phyloP scores from a whole-genome alignment of 2,888 invertebrate genomes.

The Ptychoptera albimana region DNA sequence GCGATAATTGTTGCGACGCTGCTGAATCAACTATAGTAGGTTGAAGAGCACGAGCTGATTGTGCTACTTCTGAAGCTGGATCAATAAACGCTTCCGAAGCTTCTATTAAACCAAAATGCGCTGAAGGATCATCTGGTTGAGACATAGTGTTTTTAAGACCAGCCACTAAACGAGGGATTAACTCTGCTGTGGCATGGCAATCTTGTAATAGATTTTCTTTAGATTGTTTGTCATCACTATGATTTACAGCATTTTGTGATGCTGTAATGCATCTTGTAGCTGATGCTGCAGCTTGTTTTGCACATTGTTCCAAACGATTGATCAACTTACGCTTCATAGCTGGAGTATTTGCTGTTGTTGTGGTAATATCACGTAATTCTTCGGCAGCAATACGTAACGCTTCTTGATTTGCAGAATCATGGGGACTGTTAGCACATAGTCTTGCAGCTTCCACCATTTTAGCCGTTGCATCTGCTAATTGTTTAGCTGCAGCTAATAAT shows the following conservation, averaged over 20 bases:
- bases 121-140: slow-evolving; percentile 53
- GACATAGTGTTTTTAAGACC: slow-evolving; percentile 55
- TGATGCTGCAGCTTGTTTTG: slow-evolving; percentile 71
- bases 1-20: slow-evolving; percentile 51
- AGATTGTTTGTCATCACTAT: slow-evolving; percentile 37
- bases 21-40: slow-evolving; percentile 70
- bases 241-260: slow-evolving; percentile 61
- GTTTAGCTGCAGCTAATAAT: slow-evolving; percentile 85
- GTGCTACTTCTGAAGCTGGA: slow-evolving; percentile 53
- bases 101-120: slow-evolving; percentile 66
- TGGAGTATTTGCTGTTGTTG: slow-evolving; percentile 65
- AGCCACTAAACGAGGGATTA: slow-evolving; percentile 66
- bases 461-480: slow-evolving; percentile 90
- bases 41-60: slow-evolving; percentile 62
- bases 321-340: slow-evolving; percentile 59
- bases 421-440: slow-evolving; percentile 73
- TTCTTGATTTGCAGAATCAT: slow-evolving; percentile 70
- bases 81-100: slow-evolving; percentile 72
- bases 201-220: slow-evolving; percentile 60
- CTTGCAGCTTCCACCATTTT: slow-evolving; percentile 93
- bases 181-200: slow-evolving; percentile 57
- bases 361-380: slow-evolving; percentile 78
- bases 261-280: slow-evolving; percentile 86
- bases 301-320: slow-evolving; percentile 50
- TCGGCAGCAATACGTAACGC: slow-evolving; percentile 80